Evolutionary conservation across 2,113 vertebrate genomes (phyloP).

Genomic region (Aphyosemion australe): DNA sequence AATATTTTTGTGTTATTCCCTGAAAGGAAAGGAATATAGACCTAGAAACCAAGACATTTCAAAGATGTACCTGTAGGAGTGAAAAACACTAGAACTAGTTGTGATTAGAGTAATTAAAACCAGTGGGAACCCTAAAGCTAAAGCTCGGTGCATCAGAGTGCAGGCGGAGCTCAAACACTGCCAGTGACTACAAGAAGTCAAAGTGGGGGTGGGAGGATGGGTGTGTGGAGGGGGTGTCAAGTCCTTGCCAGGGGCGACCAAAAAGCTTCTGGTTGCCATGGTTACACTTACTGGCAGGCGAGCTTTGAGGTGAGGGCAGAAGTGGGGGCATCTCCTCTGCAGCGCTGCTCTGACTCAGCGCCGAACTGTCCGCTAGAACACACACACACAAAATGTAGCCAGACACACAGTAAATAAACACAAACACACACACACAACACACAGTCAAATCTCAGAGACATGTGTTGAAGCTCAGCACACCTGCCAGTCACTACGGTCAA

Average conservation of each 20-base stretch:
- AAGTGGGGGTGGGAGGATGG: conserved; percentile 29
- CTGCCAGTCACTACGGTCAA: conserved; percentile 53
- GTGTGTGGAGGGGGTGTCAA: conserved; percentile 30
- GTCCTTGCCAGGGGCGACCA: conserved; percentile 72
- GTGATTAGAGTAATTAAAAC: conserved; percentile 17
- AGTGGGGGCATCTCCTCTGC: conserved; percentile 79
- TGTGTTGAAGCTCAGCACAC: conserved; percentile 43
- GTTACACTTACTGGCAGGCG: conserved; percentile 80
- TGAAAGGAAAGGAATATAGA: no score
- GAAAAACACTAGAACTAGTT: no score
- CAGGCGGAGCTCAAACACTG: conserved; percentile 53
- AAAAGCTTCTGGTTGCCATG: conserved; percentile 62
- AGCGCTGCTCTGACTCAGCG: conserved; percentile 79
- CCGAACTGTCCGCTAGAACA: conserved; percentile 79
- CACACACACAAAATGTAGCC: conserved; percentile 66
- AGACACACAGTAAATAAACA: conserved; percentile 55
- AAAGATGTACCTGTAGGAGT: no score
- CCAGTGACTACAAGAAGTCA: conserved; percentile 60
- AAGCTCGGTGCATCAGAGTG: conserved; percentile 64
- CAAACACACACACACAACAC: conserved; percentile 41
- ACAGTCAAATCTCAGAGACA: conserved; percentile 62
- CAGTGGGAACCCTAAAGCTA: conserved; percentile 68
- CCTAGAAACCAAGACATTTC: no score
- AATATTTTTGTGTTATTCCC: no score
- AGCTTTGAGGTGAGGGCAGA: conserved; percentile 78